Percentiles rank a stretch among this genome's conserved stretches.
Conservation (phyloP, 2,888 invertebrate genomes). For the Erebia aethiops region DNA sequence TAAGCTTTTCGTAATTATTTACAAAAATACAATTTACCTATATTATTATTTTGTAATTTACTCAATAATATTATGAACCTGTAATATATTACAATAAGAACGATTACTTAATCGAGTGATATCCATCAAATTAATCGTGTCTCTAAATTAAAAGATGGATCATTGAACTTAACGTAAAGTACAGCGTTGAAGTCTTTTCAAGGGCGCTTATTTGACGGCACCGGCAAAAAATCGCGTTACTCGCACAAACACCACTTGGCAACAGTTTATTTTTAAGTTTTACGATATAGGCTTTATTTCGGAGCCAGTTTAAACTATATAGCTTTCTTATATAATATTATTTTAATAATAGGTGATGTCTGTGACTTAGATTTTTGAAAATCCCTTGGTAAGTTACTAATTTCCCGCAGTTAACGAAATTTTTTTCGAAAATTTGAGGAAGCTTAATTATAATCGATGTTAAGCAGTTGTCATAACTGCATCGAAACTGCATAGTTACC, state of each 20-base stretch:
- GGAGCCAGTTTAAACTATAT: constrained; percentile 6
- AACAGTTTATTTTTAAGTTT: constrained; percentile 40
- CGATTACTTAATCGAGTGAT: constrained; percentile 17
- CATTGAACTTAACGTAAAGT: constrained; percentile 67
- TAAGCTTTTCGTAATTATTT: not conserved
- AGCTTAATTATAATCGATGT: too few relatives aligned
- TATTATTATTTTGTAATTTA: too few relatives aligned
- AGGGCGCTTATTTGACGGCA: constrained; percentile 70
- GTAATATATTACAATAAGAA: constrained; percentile 6
- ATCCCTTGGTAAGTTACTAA: too few relatives aligned
- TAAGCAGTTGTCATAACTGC: too few relatives aligned
- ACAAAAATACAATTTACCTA: not conserved
- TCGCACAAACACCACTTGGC: constrained; percentile 42
- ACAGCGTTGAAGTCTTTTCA: constrained; percentile 79
- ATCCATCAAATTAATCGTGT: constrained; percentile 34
- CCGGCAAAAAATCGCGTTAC: constrained; percentile 53
- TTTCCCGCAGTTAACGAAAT: too few relatives aligned
- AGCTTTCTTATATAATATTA: not conserved
- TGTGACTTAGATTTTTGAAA: too few relatives aligned
- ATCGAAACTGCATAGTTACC: too few relatives aligned
- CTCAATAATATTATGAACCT: not conserved
- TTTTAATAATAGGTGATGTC: too few relatives aligned
- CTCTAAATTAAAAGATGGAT: constrained; percentile 48
- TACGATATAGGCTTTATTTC: constrained; percentile 26
- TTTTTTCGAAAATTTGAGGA: too few relatives aligned